A percentile compares a stretch with the other conserved stretches of the same genome.
These are phyloP conservation scores for Gryllus longicercus DNA, from an alignment of 2,888 invertebrate genomes.

Conservation along the genomic window DNA sequence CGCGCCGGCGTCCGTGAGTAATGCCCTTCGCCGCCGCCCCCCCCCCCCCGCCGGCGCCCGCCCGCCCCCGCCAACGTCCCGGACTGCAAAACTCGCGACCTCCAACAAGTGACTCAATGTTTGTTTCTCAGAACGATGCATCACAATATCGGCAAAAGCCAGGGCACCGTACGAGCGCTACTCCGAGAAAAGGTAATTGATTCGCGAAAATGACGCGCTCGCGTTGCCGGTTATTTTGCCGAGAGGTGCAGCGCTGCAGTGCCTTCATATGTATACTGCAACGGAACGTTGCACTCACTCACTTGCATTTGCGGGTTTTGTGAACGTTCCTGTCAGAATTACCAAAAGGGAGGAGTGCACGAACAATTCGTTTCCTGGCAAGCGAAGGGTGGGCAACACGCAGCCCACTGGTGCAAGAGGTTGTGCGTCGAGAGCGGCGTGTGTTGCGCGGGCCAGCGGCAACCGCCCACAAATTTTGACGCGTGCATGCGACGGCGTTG, in stretches of 20 bases:
- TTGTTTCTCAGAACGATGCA: conserved; percentile 17
- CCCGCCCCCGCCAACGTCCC: background rate
- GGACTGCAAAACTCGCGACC: background rate
- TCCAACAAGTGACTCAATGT: conserved; percentile 1
- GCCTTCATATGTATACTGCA: conserved; percentile 8
- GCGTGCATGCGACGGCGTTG: too few species aligned
- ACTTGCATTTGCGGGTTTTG: too few species aligned
- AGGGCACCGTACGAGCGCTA: background rate
- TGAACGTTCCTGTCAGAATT: too few species aligned
- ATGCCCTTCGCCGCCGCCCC: background rate
- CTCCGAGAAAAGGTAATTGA: background rate
- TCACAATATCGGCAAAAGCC: background rate
- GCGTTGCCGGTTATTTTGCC: background rate
- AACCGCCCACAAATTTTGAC: too few species aligned
- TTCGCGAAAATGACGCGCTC: background rate
- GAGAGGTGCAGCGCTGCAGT: background rate
- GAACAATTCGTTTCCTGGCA: too few species aligned
- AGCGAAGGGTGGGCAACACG: too few species aligned
- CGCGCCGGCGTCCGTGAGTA: conserved; percentile 17
- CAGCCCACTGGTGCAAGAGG: too few species aligned
- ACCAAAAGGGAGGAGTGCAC: too few species aligned
- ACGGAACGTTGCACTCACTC: background rate
- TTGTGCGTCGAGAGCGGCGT: too few species aligned
- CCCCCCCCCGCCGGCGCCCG: background rate
- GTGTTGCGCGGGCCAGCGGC: too few species aligned